Conservation (phyloP, 2,888 invertebrate genomes). For the Agrochola lychnidis region DNA sequence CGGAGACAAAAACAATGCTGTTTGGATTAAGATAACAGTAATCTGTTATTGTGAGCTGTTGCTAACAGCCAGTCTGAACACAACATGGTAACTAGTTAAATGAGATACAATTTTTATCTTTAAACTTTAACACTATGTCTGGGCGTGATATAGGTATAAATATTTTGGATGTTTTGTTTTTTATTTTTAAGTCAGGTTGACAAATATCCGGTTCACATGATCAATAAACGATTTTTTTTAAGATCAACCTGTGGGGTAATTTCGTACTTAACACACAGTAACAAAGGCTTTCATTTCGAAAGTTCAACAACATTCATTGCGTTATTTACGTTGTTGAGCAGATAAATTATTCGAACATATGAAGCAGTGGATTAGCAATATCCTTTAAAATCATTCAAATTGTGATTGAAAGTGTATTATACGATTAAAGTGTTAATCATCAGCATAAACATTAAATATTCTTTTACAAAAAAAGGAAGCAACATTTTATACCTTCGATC, state of each 20-base stretch:
- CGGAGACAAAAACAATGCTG: slow-evolving; percentile 48
- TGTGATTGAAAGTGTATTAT: too few relatives aligned
- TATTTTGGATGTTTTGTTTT: neutral
- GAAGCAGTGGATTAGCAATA: too few relatives aligned
- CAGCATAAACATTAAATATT: neutral
- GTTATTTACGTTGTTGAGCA: too few relatives aligned
- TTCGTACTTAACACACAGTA: too few relatives aligned
- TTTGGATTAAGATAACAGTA: slow-evolving; percentile 46
- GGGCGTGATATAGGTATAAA: slow-evolving; percentile 12
- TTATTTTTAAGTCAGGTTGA: neutral
- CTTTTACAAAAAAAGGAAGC: neutral
- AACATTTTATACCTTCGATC: neutral
- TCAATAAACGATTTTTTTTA: neutral
- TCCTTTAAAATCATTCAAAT: too few relatives aligned
- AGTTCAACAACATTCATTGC: too few relatives aligned
- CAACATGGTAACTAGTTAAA: slow-evolving; percentile 39
- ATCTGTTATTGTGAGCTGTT: slow-evolving; percentile 31
- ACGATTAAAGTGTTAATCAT: too few relatives aligned
- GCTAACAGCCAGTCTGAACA: neutral
- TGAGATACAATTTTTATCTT: slow-evolving; percentile 22
- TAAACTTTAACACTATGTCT: slow-evolving; percentile 10
- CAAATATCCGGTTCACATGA: neutral
- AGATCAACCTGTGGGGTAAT: neutral
- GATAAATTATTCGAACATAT: too few relatives aligned
- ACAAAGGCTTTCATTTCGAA: too few relatives aligned